phyloP scores from a whole-genome alignment of 2,113 vertebrate species.

The Parotia lawesii region DNA sequence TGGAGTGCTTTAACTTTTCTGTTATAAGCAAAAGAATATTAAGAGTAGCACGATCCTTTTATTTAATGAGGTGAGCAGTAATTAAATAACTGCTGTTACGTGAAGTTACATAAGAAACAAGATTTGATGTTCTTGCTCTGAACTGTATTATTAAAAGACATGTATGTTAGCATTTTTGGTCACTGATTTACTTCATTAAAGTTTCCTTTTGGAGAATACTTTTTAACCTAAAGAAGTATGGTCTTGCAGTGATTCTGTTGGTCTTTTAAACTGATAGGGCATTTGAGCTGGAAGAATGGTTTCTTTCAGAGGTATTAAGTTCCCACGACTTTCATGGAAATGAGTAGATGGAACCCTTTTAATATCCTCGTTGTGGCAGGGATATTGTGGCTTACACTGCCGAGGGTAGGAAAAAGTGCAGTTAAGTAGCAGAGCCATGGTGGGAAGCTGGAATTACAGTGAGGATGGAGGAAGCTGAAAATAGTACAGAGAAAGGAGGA shows the following conservation, averaged over 20 bases:
- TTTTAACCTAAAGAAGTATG: background rate
- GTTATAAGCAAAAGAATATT: background rate
- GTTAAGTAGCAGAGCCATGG: background rate
- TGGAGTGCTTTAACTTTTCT: background rate
- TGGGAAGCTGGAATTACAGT: background rate
- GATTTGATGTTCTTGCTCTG: background rate
- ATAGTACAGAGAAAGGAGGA: background rate
- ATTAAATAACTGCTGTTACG: background rate
- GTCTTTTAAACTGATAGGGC: background rate
- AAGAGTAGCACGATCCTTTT: background rate
- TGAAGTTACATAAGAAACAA: background rate
- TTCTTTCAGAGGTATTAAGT: background rate
- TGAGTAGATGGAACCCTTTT: background rate
- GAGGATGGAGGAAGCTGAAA: background rate
- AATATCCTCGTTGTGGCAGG: accelerated
- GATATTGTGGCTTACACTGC: background rate
- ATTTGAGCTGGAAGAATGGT: background rate
- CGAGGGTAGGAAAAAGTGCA: background rate
- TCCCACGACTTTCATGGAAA: background rate
- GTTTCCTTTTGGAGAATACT: background rate
- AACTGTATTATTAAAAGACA: background rate
- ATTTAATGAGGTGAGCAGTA: background rate
- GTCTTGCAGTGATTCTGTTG: background rate
- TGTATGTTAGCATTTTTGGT: background rate
- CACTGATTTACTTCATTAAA: background rate